Conservation (phyloP, 92 coral and sea anemone species). For the Epizoanthus illoricatus region DNA sequence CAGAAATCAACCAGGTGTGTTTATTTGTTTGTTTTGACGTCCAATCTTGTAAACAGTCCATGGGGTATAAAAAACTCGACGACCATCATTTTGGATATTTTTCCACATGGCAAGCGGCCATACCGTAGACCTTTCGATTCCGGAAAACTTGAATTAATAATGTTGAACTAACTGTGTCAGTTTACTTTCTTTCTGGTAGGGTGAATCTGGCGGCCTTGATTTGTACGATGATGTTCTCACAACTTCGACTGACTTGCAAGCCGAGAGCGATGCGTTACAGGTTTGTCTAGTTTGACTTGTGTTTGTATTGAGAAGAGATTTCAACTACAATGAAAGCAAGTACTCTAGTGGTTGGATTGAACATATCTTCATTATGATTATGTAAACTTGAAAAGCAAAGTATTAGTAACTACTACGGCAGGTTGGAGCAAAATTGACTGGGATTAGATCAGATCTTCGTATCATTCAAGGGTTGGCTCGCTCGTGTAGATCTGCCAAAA, state of each 20-base stretch:
- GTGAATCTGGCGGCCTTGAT: slow-evolving; percentile 68
- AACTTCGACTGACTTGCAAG: slow-evolving; percentile 64
- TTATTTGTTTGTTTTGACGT: not conserved
- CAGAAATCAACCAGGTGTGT: slow-evolving; percentile 71
- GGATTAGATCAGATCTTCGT: no score
- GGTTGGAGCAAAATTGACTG: no score
- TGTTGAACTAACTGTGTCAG: not conserved
- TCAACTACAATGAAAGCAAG: no score
- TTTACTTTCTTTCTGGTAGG: slow-evolving; percentile 34
- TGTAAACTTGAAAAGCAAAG: no score
- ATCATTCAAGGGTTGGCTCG: no score
- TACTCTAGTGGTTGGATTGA: no score
- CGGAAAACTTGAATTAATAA: no score
- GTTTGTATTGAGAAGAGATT: no score
- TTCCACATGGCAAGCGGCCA: not conserved
- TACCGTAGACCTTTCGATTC: not conserved
- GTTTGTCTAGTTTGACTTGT: slow-evolving; percentile 25
- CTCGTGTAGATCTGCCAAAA: no score
- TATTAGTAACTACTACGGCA: no score
- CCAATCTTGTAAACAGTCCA: not conserved
- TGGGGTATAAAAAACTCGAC: not conserved
- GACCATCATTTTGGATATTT: not conserved
- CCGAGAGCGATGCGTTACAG: slow-evolving; percentile 72
- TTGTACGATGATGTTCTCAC: slow-evolving; percentile 88
- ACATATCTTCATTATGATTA: no score